Conservation (phyloP, 53 echinoderm and acorn worm species). For the Paelopatides confundens region DNA sequence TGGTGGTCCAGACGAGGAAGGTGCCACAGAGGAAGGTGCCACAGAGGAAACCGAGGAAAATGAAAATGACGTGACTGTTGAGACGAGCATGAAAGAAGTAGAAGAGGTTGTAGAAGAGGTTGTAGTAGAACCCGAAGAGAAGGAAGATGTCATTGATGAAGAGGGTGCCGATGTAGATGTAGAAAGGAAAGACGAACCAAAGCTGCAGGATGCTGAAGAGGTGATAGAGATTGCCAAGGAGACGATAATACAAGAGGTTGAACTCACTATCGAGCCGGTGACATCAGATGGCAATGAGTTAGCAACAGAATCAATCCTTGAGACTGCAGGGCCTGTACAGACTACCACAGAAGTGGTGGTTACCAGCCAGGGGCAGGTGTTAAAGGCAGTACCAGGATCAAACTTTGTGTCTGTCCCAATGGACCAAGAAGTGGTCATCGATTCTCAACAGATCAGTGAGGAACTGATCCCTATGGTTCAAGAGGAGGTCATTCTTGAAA, state of each 20-base stretch:
- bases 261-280: background rate
- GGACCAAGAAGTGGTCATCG: constrained; percentile 39
- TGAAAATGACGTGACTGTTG: background rate
- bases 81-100: background rate
- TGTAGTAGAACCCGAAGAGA: background rate
- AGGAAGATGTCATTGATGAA: background rate
- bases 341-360: constrained; percentile 34
- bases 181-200: background rate
- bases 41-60: background rate
- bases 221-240: background rate
- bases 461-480: constrained; percentile 49
- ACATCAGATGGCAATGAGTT: background rate
- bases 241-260: background rate
- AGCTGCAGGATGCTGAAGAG: constrained; percentile 14
- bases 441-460: constrained; percentile 50
- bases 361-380: constrained; percentile 29
- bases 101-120: background rate
- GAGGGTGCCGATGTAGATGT: constrained; percentile 5
- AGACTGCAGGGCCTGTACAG: constrained; percentile 2
- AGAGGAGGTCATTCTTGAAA: constrained; percentile 47
- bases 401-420: constrained; percentile 20
- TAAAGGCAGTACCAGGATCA: constrained; percentile 20
- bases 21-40: background rate
- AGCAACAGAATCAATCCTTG: constrained; percentile 1
- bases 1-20: constrained; percentile 33